Conservation (phyloP, 2,888 invertebrate genomes). For the Osmoderma eremita region DNA sequence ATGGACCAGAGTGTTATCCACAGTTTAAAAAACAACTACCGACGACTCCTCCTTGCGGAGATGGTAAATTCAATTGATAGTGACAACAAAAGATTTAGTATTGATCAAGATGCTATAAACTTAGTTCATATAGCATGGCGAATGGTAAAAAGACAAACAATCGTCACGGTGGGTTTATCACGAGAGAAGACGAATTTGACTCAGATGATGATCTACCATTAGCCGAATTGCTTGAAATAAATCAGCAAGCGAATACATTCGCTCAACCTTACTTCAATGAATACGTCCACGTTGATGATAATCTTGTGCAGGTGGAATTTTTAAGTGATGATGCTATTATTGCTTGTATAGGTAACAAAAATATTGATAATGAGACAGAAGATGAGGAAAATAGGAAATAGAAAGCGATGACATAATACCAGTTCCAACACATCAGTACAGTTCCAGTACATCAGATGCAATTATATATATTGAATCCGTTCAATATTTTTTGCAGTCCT, state of each 20-base stretch:
- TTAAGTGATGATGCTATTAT: no score
- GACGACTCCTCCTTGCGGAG: slow-evolving; percentile 16
- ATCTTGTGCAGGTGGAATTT: no score
- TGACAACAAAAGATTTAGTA: slow-evolving; percentile 1
- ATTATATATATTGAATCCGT: no score
- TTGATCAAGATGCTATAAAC: neutral
- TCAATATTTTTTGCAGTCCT: no score
- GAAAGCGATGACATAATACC: slow-evolving; percentile 7
- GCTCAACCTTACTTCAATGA: neutral
- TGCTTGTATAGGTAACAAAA: no score
- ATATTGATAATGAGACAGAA: neutral
- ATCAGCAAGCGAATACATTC: neutral
- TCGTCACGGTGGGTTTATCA: neutral
- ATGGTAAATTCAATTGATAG: no score
- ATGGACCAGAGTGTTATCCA: slow-evolving; percentile 11
- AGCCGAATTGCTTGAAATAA: slow-evolving; percentile 5
- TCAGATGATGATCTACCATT: neutral
- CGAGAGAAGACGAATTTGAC: no score
- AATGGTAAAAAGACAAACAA: no score
- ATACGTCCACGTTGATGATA: neutral
- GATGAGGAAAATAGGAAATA: neutral
- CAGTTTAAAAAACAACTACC: slow-evolving; percentile 12
- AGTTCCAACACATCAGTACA: no score
- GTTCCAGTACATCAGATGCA: no score
- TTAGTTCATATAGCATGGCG: neutral